Evolutionary conservation across 2,797 vertebrate genomes (phyloP).

Genomic region (Pipistrellus pipistrellus): DNA sequence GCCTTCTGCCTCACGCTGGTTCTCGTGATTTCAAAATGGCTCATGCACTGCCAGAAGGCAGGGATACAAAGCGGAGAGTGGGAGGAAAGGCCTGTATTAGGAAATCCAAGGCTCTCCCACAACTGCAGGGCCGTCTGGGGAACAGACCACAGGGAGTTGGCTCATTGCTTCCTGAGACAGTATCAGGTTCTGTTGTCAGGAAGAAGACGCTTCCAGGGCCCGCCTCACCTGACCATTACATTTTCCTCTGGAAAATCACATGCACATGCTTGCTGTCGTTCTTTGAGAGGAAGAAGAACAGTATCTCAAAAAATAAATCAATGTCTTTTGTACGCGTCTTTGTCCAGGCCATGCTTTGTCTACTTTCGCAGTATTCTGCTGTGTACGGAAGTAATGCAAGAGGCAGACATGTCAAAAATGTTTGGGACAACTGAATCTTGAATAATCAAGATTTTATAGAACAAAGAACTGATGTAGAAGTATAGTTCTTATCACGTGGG

Average conservation of each 20-base stretch:
- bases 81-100: background rate
- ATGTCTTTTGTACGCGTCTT: background rate
- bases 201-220: background rate
- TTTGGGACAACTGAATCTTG: background rate
- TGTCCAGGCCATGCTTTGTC: background rate
- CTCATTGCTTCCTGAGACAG: background rate
- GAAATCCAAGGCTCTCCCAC: background rate
- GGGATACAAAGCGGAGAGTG: background rate
- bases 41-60: background rate
- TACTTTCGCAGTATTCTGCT: background rate
- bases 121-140: background rate
- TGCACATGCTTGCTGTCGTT: background rate
- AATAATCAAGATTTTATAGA: slow-evolving; percentile 5
- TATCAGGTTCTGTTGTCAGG: background rate
- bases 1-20: background rate
- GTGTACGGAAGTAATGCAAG: background rate
- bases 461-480: slow-evolving; percentile 13
- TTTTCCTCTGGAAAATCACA: slow-evolving; percentile 1
- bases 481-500: background rate
- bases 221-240: background rate
- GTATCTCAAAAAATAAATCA: background rate
- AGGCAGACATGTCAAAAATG: background rate
- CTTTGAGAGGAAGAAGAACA: background rate
- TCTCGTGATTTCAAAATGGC: background rate
- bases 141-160: background rate